phyloP scores from a whole-genome alignment of 2,113 vertebrate genomes.

The Phainopepla nitens region DNA sequence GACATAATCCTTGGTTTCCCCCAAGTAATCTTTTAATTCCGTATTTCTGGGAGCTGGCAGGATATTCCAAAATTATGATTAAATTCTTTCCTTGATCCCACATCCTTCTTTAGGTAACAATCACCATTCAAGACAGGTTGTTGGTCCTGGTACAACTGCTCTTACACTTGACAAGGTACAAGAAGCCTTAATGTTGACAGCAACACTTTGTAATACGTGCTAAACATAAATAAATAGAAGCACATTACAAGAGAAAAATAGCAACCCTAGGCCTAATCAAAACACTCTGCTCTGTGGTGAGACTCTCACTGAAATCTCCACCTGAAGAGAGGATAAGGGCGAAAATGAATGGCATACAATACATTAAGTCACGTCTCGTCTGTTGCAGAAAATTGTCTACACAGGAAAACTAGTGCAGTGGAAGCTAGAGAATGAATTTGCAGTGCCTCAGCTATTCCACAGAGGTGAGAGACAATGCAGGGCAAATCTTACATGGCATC shows the following conservation, averaged over 20 bases:
- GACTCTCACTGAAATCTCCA: not conserved
- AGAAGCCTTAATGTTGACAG: not conserved
- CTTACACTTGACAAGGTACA: not conserved
- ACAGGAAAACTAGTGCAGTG: not conserved
- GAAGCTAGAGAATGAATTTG: not conserved
- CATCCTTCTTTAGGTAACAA: not conserved
- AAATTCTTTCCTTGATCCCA: not conserved
- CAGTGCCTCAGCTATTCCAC: not conserved
- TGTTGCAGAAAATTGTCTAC: not conserved
- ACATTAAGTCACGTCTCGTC: not conserved
- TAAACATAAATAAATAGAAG: not conserved
- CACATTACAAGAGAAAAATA: not conserved
- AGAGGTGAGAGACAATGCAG: not conserved
- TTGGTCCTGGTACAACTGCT: not conserved
- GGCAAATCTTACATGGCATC: not conserved
- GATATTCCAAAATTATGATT: not conserved
- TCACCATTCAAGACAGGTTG: not conserved
- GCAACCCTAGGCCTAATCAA: not conserved
- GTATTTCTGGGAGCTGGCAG: not conserved
- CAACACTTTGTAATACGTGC: not conserved
- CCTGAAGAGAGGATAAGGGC: not conserved
- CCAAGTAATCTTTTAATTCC: not conserved
- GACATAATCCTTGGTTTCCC: not conserved
- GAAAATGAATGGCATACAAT: not conserved
- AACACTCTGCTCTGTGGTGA: not conserved